These are phyloP conservation scores for Hirtodrosophila duncani DNA, from an alignment of 2,888 invertebrate species.

Conservation along the genomic window DNA sequence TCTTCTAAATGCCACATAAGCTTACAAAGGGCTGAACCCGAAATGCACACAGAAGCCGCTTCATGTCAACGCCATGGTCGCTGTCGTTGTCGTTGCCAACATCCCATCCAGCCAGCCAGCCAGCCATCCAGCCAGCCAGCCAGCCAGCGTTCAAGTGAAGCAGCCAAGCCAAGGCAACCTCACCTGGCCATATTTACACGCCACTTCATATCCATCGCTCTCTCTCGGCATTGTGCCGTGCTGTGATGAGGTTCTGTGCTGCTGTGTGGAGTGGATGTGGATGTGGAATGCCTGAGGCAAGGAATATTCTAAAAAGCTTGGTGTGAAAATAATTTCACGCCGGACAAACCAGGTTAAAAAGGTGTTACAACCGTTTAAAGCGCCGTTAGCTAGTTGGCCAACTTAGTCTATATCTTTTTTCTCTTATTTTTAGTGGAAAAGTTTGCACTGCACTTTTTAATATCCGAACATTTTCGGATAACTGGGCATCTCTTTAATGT, in stretches of 20 bases:
- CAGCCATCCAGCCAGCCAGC: too few species aligned
- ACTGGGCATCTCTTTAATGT: constrained; percentile 24
- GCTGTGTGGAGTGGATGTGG: too few species aligned
- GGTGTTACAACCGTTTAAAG: constrained; percentile 31
- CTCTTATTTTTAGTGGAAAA: too few species aligned
- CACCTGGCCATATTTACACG: constrained; percentile 49
- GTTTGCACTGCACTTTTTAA: not conserved
- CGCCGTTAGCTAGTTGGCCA: constrained; percentile 29
- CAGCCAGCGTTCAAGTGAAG: not conserved
- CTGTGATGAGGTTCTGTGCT: too few species aligned
- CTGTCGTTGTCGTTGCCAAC: constrained; percentile 11
- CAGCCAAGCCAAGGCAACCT: not conserved
- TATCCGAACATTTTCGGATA: constrained; percentile 1
- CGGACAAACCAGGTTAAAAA: constrained; percentile 59
- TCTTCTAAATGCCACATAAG: constrained; percentile 41
- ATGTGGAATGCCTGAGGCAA: constrained; percentile 15
- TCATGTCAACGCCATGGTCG: constrained; percentile 13
- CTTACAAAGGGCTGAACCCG: constrained; percentile 39
- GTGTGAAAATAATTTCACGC: constrained; percentile 60
- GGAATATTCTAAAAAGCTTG: constrained; percentile 40
- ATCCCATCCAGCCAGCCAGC: too few species aligned
- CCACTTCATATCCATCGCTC: constrained; percentile 40
- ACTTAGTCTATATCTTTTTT: not conserved
- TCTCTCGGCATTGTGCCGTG: too few species aligned
- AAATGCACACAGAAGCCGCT: constrained; percentile 36